Percentiles rank a stretch among this genome's conserved stretches.
Conservation (phyloP, 2,888 invertebrate species). For the Deilephila porcellus region DNA sequence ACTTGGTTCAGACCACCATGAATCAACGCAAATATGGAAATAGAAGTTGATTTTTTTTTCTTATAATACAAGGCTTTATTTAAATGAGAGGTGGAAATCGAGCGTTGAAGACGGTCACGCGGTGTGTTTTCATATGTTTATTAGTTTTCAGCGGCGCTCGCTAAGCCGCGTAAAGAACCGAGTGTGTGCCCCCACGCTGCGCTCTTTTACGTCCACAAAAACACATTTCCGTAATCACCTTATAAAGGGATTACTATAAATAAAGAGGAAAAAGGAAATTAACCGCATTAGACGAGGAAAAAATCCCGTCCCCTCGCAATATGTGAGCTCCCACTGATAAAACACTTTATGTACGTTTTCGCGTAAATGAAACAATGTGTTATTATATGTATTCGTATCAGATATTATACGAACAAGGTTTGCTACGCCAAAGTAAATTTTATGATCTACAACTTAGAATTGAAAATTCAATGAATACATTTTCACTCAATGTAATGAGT, state of each 20-base stretch:
- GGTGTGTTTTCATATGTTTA: constrained; percentile 41
- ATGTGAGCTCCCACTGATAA: constrained; percentile 83
- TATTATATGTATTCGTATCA: constrained; percentile 69
- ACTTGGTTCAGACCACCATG: no score
- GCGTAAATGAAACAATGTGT: constrained; percentile 80
- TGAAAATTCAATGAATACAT: neutral
- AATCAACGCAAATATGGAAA: neutral
- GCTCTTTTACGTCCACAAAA: constrained; percentile 83
- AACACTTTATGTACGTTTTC: constrained; percentile 77
- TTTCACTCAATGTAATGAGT: neutral
- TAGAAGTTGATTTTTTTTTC: neutral
- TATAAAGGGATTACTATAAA: constrained; percentile 85
- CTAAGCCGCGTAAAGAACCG: constrained; percentile 61
- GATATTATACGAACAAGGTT: constrained; percentile 44
- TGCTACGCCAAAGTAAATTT: neutral
- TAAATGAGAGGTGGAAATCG: neutral
- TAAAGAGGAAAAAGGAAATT: constrained; percentile 85
- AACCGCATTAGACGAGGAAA: constrained; percentile 83
- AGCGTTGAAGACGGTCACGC: constrained; percentile 10
- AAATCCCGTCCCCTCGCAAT: constrained; percentile 81
- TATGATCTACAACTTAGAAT: neutral
- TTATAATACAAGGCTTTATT: neutral
- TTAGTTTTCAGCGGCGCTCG: constrained; percentile 48
- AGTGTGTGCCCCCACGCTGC: constrained; percentile 74
- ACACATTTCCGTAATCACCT: constrained; percentile 85